Evolutionary conservation across 1,140 invertebrate species (phyloP).

Genomic region (Epicauta chinensis): DNA sequence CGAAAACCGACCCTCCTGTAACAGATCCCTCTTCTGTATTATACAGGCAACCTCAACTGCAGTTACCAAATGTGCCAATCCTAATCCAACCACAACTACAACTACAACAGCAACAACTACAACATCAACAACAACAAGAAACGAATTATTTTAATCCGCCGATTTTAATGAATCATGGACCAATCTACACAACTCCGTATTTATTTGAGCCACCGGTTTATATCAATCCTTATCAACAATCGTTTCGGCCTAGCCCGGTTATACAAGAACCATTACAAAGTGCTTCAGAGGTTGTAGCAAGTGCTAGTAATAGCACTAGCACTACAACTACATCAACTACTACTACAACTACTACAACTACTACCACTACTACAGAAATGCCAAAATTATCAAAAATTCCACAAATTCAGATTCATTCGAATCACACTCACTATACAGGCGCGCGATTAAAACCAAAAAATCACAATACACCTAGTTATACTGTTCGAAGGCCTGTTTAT

Average conservation of each 20-base stretch:
- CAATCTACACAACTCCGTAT: constrained; percentile 5
- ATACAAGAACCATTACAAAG: constrained; percentile 11
- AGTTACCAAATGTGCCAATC: constrained; percentile 10
- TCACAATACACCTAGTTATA: not conserved
- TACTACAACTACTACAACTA: constrained; percentile 8
- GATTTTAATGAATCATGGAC: constrained; percentile 4
- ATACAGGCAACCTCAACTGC: not conserved
- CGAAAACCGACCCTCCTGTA: constrained; percentile 8
- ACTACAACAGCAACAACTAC: not conserved
- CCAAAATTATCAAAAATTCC: constrained; percentile 2
- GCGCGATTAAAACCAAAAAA: too few species aligned
- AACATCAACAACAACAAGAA: constrained; percentile 2
- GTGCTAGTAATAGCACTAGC: constrained; percentile 6
- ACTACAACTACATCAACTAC: constrained; percentile 5
- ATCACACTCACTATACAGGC: not conserved
- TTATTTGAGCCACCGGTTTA: constrained; percentile 3
- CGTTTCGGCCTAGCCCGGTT: constrained; percentile 14
- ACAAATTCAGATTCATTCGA: not conserved
- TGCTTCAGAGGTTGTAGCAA: constrained; percentile 2
- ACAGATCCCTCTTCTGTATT: constrained; percentile 12
- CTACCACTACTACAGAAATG: not conserved
- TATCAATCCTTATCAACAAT: constrained; percentile 6
- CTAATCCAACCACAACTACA: constrained; percentile 6
- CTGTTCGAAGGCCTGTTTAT: not conserved
- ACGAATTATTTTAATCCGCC: constrained; percentile 1